A percentile compares a stretch with the other conserved stretches of the same genome.
Evolutionary conservation across 2,797 vertebrate species (phyloP).

Genomic region (Siniperca scherzeri): DNA sequence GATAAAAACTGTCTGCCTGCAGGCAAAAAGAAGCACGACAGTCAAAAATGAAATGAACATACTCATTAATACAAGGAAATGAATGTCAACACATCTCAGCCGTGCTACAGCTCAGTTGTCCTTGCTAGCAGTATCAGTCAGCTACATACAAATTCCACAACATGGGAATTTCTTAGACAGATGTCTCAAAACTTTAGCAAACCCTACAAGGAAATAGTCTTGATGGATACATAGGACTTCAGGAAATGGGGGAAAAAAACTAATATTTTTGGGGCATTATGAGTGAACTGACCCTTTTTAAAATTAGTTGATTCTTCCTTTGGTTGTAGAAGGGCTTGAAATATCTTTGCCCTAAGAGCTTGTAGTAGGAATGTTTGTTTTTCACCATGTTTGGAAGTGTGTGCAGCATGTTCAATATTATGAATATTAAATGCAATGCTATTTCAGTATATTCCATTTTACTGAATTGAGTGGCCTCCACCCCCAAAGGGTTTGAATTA

Average conservation of each 20-base stretch:
- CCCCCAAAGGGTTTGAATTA: conserved; percentile 61
- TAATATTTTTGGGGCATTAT: neutral
- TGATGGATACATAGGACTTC: neutral
- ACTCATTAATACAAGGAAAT: neutral
- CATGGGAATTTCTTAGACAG: neutral
- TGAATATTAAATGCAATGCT: conserved; percentile 53
- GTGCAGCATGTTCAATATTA: conserved; percentile 39
- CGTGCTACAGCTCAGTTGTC: neutral
- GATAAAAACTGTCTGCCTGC: neutral
- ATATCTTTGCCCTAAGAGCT: conserved; percentile 4
- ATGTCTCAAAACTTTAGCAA: neutral
- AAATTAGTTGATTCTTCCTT: neutral
- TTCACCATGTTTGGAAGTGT: conserved; percentile 20
- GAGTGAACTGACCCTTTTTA: neutral
- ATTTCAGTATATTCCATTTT: conserved; percentile 52
- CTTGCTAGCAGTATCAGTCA: neutral
- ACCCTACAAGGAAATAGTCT: neutral
- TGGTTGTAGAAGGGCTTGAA: conserved; percentile 5
- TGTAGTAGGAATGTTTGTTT: conserved; percentile 33
- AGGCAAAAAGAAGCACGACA: neutral
- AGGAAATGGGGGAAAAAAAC: neutral
- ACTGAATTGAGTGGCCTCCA: conserved; percentile 44
- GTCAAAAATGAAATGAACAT: neutral
- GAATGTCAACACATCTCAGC: neutral
- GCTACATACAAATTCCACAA: neutral